Percentiles rank a stretch among this genome's conserved stretches.
These are phyloP conservation scores for Melanostigma gelatinosum DNA, from an alignment of 2,113 vertebrate genomes.

Conservation along the genomic window DNA sequence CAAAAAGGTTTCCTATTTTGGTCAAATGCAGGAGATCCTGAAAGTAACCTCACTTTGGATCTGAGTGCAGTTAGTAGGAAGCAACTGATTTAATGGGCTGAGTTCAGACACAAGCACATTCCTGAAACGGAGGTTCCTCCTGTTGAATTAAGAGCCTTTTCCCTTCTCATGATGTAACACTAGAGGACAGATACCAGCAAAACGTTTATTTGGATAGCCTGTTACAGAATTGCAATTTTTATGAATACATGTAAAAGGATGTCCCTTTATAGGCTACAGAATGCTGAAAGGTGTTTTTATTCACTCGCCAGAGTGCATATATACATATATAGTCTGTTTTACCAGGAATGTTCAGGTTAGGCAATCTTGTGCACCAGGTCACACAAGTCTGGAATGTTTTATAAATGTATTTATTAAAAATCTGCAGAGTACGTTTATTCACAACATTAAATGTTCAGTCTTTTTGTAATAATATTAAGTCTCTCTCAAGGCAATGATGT, in stretches of 20 bases:
- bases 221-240: background rate
- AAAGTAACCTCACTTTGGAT: conserved; percentile 52
- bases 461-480: background rate
- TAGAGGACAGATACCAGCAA: background rate
- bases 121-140: conserved; percentile 38
- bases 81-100: conserved; percentile 55
- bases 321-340: background rate
- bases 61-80: conserved; percentile 47
- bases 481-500: background rate
- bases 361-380: background rate
- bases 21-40: conserved; percentile 53
- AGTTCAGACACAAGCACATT: conserved; percentile 56
- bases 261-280: background rate
- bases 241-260: background rate
- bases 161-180: conserved; percentile 14
- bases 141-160: conserved; percentile 41
- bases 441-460: background rate
- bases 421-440: background rate
- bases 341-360: background rate
- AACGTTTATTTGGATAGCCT: background rate
- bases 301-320: background rate
- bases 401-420: background rate
- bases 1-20: conserved; percentile 65
- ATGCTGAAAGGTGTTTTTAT: background rate
- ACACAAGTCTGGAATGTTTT: background rate